These are phyloP conservation scores for Podarcis cretensis DNA, from an alignment of 2,113 vertebrate genomes.

Conservation along the genomic window DNA sequence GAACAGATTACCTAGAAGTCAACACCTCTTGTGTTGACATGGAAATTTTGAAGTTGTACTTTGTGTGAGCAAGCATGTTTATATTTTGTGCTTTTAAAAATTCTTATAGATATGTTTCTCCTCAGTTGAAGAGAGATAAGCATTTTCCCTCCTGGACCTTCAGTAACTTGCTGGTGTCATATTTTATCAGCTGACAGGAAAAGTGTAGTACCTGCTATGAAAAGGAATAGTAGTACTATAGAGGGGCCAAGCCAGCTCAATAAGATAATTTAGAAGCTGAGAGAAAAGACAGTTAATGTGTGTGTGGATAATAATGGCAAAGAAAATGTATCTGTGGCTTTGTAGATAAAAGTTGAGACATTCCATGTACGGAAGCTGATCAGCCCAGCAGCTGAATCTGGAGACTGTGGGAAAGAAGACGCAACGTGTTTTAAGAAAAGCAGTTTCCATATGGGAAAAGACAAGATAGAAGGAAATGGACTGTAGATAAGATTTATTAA, in stretches of 20 bases:
- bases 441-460: background rate
- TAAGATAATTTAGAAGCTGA: conserved; percentile 17
- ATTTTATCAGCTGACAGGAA: conserved; percentile 3
- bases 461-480: background rate
- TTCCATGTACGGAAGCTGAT: background rate
- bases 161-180: conserved; percentile 17
- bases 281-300: background rate
- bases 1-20: background rate
- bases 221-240: background rate
- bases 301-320: background rate
- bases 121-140: background rate
- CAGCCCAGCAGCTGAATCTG: background rate
- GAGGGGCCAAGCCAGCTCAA: background rate
- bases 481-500: background rate
- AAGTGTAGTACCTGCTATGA: conserved; percentile 7
- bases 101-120: background rate
- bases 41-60: background rate
- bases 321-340: background rate
- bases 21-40: background rate
- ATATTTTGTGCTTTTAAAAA: background rate
- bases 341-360: conserved; percentile 13
- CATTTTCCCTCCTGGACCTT: background rate
- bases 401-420: background rate
- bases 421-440: background rate
- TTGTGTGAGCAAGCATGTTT: background rate